Conservation (phyloP, 2,797 vertebrate species). For the Xenentodon cancila region DNA sequence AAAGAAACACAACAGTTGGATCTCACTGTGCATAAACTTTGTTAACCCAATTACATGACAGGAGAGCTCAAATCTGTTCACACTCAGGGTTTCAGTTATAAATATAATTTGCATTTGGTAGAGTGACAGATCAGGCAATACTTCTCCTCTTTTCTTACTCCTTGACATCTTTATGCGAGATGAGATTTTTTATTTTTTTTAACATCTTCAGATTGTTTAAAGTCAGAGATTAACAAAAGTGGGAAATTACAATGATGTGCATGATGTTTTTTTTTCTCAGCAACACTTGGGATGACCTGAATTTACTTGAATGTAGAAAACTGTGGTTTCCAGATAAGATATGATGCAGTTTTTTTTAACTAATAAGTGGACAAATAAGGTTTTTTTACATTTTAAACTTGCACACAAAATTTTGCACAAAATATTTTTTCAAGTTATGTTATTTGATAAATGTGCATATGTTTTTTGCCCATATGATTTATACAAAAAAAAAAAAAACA, state of each 20-base stretch:
- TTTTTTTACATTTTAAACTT: not conserved
- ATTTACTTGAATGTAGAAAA: slow-evolving; percentile 21
- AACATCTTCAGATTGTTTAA: slow-evolving; percentile 31
- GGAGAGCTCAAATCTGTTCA: slow-evolving; percentile 20
- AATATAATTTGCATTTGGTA: slow-evolving; percentile 6
- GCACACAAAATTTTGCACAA: too few relatives aligned
- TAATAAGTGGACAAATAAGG: slow-evolving; percentile 24
- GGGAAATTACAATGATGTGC: slow-evolving; percentile 58
- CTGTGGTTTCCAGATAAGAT: slow-evolving; percentile 21
- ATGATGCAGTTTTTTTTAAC: slow-evolving; percentile 39
- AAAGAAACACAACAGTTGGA: slow-evolving; percentile 9
- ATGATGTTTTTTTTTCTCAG: slow-evolving; percentile 19
- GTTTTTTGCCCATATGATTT: not conserved
- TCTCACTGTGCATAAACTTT: slow-evolving; percentile 14
- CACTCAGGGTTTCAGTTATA: slow-evolving; percentile 1
- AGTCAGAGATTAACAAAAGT: slow-evolving; percentile 30
- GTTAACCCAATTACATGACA: slow-evolving; percentile 27
- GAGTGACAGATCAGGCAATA: slow-evolving; percentile 20
- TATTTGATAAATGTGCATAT: too few relatives aligned
- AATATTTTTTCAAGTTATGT: too few relatives aligned
- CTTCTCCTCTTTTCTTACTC: slow-evolving; percentile 29
- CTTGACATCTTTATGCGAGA: slow-evolving; percentile 9
- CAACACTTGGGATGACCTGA: slow-evolving; percentile 39
- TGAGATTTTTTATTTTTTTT: slow-evolving; percentile 19
- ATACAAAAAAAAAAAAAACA: too few relatives aligned